A percentile compares a stretch with the other conserved stretches of the same genome.
Conservation (phyloP, 2,888 invertebrate genomes). For the Lamellibrachia satsuma region DNA sequence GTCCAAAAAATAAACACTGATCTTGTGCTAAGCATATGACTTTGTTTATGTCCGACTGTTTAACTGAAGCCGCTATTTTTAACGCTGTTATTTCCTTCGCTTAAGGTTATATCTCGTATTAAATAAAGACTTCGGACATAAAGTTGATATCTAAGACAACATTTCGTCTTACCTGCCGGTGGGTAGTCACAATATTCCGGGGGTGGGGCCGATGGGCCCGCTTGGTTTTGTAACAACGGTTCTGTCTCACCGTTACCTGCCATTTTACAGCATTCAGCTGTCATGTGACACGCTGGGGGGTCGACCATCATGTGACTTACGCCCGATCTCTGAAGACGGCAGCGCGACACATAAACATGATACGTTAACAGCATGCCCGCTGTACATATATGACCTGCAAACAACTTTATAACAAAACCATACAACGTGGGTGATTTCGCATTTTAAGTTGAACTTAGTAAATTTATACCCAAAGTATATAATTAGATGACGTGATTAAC, state of each 20-base stretch:
- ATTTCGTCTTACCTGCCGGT: not conserved
- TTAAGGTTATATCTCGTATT: not conserved
- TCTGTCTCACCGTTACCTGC: not conserved
- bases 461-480: not conserved
- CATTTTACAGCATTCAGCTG: conserved; percentile 1
- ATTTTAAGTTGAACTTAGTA: not conserved
- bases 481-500: not conserved
- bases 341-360: not conserved
- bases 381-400: not conserved
- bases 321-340: not conserved
- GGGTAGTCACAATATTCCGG: not conserved
- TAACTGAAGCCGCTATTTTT: not conserved
- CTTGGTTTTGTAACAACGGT: conserved; percentile 11
- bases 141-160: not conserved
- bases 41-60: not conserved
- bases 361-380: not conserved
- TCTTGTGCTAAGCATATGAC: not conserved
- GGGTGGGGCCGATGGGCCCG: conserved; percentile 3
- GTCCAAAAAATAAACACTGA: not conserved
- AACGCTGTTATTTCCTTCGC: not conserved
- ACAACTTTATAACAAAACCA: not conserved
- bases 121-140: not conserved
- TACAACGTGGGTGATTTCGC: not conserved
- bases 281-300: not conserved
- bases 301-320: not conserved